Conservation (phyloP, 2,113 vertebrate species). For the Accipiter virgatus region DNA sequence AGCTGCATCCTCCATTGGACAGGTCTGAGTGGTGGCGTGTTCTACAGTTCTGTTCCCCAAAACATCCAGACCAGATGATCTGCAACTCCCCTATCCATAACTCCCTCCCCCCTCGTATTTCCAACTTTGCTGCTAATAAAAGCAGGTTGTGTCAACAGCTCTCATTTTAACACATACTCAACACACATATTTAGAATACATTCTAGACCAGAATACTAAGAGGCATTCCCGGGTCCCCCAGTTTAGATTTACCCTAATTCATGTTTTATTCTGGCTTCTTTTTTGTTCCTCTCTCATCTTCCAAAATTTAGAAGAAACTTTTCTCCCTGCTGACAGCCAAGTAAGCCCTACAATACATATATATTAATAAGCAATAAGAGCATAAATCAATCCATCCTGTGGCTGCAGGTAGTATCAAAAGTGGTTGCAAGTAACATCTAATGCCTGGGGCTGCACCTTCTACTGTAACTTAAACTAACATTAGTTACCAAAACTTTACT, state of each 20-base stretch:
- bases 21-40: background rate
- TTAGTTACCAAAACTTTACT: background rate
- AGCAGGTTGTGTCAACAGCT: background rate
- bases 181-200: background rate
- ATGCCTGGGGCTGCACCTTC: background rate
- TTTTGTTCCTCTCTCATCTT: background rate
- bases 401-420: background rate
- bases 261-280: background rate
- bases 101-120: background rate
- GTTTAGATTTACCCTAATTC: background rate
- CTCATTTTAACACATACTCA: background rate
- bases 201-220: background rate
- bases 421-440: background rate
- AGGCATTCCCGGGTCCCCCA: background rate
- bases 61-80: background rate
- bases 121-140: background rate
- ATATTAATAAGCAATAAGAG: background rate
- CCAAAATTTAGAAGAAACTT: background rate
- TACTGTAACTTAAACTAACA: background rate
- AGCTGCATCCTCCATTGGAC: background rate
- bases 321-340: background rate
- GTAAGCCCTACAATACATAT: background rate
- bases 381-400: background rate
- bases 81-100: background rate
- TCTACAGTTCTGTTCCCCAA: background rate